Percentiles rank a stretch among this genome's conserved stretches.
Evolutionary conservation across 2,113 vertebrate species (phyloP).

Genomic region (Cyprinodon variegatus): DNA sequence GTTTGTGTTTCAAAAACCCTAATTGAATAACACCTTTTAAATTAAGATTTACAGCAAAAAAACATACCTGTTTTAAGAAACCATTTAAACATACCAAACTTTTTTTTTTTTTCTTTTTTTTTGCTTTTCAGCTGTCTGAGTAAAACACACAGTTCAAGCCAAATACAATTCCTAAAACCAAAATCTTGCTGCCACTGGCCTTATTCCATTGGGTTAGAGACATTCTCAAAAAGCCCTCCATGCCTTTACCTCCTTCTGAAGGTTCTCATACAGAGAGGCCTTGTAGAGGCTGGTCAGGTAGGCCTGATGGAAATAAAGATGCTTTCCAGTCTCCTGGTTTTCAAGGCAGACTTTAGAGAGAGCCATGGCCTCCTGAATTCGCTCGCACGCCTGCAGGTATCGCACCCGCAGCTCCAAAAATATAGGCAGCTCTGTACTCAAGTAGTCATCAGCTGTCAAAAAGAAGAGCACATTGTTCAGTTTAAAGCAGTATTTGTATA

Average conservation of each 20-base stretch:
- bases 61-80: background rate
- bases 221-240: too few species aligned
- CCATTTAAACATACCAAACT: too few species aligned
- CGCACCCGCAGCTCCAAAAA: conserved; percentile 97
- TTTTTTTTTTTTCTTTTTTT: too few species aligned
- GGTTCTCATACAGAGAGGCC: conserved; percentile 87
- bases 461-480: background rate
- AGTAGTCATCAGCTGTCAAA: conserved; percentile 88
- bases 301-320: conserved; percentile 96
- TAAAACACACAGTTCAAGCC: too few species aligned
- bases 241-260: conserved; percentile 87
- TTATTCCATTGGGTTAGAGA: background rate
- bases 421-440: conserved; percentile 91
- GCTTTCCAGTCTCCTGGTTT: conserved; percentile 87
- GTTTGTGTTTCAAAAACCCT: too few species aligned
- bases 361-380: conserved; percentile 92
- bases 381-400: conserved; percentile 97
- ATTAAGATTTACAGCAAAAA: background rate
- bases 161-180: background rate
- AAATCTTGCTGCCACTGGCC: background rate
- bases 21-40: too few species aligned
- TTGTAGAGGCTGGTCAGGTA: conserved; percentile 95
- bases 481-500: background rate
- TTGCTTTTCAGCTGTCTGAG: too few species aligned
- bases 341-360: conserved; percentile 93